Evolutionary conservation across 2,797 vertebrate genomes (phyloP), one percentile per base, ranked within the genome.

Genomic region (Heteromormyrus szaboi): DNA sequence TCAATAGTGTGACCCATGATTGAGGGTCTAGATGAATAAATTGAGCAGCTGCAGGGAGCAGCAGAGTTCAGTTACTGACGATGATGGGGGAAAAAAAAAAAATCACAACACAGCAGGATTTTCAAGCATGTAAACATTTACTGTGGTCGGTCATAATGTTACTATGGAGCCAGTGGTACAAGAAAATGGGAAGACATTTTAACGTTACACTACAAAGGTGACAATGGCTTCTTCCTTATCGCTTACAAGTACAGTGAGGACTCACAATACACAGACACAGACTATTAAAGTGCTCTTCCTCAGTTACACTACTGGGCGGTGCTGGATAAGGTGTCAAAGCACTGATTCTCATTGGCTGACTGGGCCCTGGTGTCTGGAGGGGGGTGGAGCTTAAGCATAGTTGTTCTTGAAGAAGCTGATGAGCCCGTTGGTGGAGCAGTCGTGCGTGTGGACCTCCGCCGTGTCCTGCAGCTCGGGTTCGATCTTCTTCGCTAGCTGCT

Each of bases 371-470:
- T 79, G 37, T 8, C 37, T 79, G 33, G 44, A 8, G 25, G 72
- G 72, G 84, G 84, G 68, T 33, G 88, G 50, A 19, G 88, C 93
- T 98, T 93, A 95, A 93, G 95, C 95, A 65, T 94, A 95, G 93
- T 99, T 97, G 88, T 97, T 96, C 95, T 99, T 99, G 94, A 99
- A 96, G 95, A 99, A 99, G 93, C 89, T 96, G 92, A 99, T 99
- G 90, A 99, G 97, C 90, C 98, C 98, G 0, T 99, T 99, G 91
- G 99, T 99, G 90, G 98, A 99, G 84, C 97, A 94, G 92, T 99
- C 98, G 0, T 99, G 99, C 88, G 98, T 98, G 89, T 96, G 96
- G 92, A 99, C 97, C 2, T 97, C 95, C 2, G 93, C 90, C 0
- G 94, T 90, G 53, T 97, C 96, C 22, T 96, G 96, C 90, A 99